phyloP scores from a whole-genome alignment of 2,113 vertebrate species.

The Orycteropus afer region DNA sequence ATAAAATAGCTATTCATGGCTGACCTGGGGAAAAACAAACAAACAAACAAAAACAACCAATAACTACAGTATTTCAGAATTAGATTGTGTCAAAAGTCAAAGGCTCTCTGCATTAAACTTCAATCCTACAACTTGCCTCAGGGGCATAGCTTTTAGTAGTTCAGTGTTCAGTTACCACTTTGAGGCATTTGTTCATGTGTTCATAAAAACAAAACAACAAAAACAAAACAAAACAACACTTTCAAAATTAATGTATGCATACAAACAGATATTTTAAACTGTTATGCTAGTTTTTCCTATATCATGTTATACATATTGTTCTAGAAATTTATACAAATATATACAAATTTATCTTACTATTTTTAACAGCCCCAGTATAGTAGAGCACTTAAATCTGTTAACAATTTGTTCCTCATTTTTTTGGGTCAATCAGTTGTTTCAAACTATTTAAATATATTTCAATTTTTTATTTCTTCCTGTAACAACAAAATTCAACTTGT shows the following conservation, averaged over 20 bases:
- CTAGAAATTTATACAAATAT: neutral
- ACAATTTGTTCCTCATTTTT: neutral
- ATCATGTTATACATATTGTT: neutral
- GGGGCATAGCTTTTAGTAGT: neutral
- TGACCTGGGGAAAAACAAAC: neutral
- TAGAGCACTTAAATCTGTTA: neutral
- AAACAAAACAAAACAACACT: too few relatives aligned
- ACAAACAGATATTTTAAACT: neutral
- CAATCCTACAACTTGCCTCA: neutral
- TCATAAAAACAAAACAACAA: too few relatives aligned
- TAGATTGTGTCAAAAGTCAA: neutral
- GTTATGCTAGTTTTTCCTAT: neutral
- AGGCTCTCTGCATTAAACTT: fast-evolving
- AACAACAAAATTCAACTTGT: neutral
- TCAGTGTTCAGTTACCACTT: neutral
- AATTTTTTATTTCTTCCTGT: neutral
- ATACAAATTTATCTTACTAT: neutral
- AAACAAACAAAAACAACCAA: too few relatives aligned
- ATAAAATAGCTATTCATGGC: neutral
- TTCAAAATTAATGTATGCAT: neutral
- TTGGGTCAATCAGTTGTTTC: neutral
- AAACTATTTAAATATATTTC: neutral
- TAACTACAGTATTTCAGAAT: neutral
- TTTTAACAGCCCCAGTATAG: neutral
- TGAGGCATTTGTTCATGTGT: neutral